phyloP scores from a whole-genome alignment of 2,797 vertebrate species.

The Crocidura indochinensis region DNA sequence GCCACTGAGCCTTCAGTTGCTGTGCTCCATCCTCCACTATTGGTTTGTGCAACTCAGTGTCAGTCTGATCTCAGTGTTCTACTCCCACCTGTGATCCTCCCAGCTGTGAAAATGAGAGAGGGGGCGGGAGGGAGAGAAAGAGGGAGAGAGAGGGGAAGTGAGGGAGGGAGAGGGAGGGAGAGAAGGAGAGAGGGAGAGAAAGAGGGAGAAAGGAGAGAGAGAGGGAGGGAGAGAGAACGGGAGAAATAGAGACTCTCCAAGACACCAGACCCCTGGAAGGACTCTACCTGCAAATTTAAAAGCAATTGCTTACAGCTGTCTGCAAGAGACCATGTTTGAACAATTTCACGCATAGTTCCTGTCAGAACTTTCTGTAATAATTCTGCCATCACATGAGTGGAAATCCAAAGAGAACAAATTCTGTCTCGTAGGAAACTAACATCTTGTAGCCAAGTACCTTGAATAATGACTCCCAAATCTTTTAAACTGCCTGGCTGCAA shows the following conservation, averaged over 20 bases:
- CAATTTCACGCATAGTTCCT: neutral
- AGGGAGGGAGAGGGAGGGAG: too few species aligned
- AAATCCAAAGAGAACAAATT: constrained; percentile 17
- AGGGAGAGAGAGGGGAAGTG: too few species aligned
- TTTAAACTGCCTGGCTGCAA: constrained; percentile 30
- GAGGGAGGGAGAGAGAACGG: too few species aligned
- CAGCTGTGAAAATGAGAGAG: too few species aligned
- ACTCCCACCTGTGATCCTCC: neutral
- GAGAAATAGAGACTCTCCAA: too few species aligned
- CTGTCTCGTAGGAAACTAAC: neutral
- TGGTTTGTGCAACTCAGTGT: neutral
- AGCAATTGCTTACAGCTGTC: neutral
- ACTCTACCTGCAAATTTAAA: neutral
- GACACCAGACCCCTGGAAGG: neutral
- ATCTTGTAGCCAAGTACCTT: neutral
- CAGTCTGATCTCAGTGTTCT: neutral
- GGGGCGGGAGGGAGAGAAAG: too few species aligned
- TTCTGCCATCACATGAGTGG: neutral
- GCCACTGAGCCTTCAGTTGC: neutral
- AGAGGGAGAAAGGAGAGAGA: too few species aligned
- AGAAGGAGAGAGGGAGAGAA: too few species aligned
- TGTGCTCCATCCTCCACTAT: too few species aligned
- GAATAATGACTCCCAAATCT: neutral
- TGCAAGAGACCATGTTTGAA: neutral
- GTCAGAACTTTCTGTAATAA: neutral